Conservation (phyloP, 1,140 invertebrate species). For the Cryptotermes secundus region DNA sequence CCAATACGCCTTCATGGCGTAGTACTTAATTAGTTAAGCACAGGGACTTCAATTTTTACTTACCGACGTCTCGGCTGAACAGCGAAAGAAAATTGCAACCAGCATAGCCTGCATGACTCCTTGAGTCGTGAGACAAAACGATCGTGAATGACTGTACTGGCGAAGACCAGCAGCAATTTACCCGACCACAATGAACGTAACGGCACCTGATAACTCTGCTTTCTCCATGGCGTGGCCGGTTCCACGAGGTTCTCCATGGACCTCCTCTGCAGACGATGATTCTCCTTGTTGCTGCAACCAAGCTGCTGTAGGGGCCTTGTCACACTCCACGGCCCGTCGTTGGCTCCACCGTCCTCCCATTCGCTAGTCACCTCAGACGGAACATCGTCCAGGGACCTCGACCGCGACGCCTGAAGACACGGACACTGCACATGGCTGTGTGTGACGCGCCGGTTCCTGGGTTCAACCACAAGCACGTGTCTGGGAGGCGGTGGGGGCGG, state of each 20-base stretch:
- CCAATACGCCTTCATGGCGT: too few relatives aligned
- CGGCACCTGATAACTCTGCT: background rate
- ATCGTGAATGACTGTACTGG: too few relatives aligned
- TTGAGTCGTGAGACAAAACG: too few relatives aligned
- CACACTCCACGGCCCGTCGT: constrained; percentile 49
- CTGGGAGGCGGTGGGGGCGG: constrained; percentile 55
- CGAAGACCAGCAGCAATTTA: too few relatives aligned
- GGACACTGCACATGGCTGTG: background rate
- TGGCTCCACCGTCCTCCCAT: constrained; percentile 61
- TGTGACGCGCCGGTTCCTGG: constrained; percentile 47
- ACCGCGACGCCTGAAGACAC: constrained; percentile 46
- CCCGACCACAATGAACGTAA: too few relatives aligned
- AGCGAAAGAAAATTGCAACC: too few relatives aligned
- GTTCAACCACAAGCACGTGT: constrained; percentile 25
- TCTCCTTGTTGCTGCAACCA: constrained; percentile 20
- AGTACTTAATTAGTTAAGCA: too few relatives aligned
- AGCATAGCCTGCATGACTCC: too few relatives aligned
- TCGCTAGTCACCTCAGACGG: constrained; percentile 54
- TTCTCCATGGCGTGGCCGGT: constrained; percentile 49
- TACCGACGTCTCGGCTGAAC: too few relatives aligned
- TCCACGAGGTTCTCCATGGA: constrained; percentile 66
- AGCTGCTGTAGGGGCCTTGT: background rate
- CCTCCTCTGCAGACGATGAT: constrained; percentile 51
- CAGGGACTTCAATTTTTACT: too few relatives aligned
- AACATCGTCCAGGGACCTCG: constrained; percentile 68